These are phyloP conservation scores for Montifringilla adamsi DNA, from an alignment of 2,113 vertebrate species.

Conservation along the genomic window DNA sequence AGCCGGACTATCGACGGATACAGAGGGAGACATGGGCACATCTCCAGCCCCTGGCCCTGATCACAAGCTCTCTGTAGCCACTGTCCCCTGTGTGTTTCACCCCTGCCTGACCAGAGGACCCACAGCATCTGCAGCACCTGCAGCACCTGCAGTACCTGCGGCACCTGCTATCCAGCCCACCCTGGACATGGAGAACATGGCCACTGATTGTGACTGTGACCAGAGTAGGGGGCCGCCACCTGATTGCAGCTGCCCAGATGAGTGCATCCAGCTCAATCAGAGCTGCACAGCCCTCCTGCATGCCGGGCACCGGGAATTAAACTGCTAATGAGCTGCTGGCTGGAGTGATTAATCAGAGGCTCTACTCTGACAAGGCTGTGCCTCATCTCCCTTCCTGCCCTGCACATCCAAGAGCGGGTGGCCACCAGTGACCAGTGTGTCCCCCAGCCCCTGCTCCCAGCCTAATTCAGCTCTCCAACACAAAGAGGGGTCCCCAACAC, in stretches of 20 bases:
- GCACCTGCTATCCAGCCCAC: not conserved
- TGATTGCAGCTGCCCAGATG: not conserved
- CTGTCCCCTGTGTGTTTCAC: not conserved
- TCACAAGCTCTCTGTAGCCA: not conserved
- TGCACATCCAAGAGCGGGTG: not conserved
- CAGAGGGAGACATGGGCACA: accelerated
- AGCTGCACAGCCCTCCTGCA: not conserved
- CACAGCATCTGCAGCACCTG: not conserved
- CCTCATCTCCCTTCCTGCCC: not conserved
- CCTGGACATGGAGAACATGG: accelerated
- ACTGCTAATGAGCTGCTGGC: conserved; percentile 39
- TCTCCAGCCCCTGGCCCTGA: not conserved
- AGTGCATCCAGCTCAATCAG: not conserved
- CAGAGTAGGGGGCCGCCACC: accelerated
- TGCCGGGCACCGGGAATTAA: not conserved
- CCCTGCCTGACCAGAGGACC: not conserved
- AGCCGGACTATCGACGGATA: accelerated
- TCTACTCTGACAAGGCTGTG: not conserved
- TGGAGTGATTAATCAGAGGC: conserved; percentile 28
- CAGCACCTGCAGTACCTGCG: not conserved
- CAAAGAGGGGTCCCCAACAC: not conserved
- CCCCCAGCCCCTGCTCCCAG: not conserved
- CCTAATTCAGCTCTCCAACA: not conserved
- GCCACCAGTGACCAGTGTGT: not conserved
- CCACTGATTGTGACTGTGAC: not conserved